Conservation (phyloP, 64 coral and sea anemone genomes). For the Exaiptasia diaphana region DNA sequence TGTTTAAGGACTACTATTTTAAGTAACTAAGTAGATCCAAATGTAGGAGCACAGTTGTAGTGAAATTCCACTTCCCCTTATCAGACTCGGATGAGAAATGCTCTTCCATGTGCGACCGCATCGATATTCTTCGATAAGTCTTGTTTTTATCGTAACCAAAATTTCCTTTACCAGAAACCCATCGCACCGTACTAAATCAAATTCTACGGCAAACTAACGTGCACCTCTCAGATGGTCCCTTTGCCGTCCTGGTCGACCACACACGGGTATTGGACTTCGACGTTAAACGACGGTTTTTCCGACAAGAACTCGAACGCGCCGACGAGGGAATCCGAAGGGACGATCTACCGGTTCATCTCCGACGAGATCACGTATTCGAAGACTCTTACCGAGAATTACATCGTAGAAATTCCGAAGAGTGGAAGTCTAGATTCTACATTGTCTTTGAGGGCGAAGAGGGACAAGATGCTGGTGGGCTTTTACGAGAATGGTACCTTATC, state of each 20-base stretch:
- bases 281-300: constrained; percentile 92
- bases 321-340: constrained; percentile 88
- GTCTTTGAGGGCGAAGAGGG: constrained; percentile 98
- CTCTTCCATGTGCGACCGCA: no score
- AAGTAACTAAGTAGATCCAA: not conserved
- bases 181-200: constrained; percentile 93
- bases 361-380: constrained; percentile 94
- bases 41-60: not conserved
- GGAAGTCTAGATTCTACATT: constrained; percentile 90
- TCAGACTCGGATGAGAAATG: no score
- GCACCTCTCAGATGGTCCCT: constrained; percentile 87
- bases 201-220: constrained; percentile 90
- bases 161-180: constrained; percentile 62
- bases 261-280: constrained; percentile 94
- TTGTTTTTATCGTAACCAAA: no score
- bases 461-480: constrained; percentile 88
- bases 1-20: not conserved
- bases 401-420: constrained; percentile 76
- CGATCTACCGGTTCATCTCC: constrained; percentile 78
- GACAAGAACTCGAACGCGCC: constrained; percentile 82
- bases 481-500: constrained; percentile 93
- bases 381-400: constrained; percentile 94
- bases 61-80: not conserved
- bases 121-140: no score
- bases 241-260: constrained; percentile 96